Conservation (phyloP, 2,797 vertebrate genomes). For the Rhinichthys osculus region DNA sequence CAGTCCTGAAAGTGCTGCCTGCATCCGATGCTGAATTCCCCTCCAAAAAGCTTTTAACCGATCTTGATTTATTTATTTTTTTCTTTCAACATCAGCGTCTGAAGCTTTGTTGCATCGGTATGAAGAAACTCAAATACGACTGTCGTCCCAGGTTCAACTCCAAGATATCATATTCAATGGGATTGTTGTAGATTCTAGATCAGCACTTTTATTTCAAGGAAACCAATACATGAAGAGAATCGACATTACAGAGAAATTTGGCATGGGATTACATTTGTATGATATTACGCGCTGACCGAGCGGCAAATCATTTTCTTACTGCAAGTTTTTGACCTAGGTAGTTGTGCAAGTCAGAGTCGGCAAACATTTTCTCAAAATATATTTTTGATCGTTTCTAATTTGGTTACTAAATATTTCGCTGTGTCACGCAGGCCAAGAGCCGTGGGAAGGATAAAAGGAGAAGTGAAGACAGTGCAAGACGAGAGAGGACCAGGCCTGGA, state of each 20-base stretch:
- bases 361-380: not conserved
- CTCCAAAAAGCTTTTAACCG: conserved; percentile 39
- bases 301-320: not conserved
- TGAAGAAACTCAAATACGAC: not conserved
- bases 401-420: no score
- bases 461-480: no score
- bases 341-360: not conserved
- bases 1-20: conserved; percentile 29
- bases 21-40: not conserved
- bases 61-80: conserved; percentile 11
- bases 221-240: not conserved
- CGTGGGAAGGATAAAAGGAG: no score
- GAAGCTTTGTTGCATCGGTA: conserved; percentile 16
- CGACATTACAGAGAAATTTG: not conserved
- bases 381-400: not conserved
- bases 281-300: not conserved
- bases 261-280: not conserved
- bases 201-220: not conserved
- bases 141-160: conserved; percentile 5
- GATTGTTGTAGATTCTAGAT: not conserved
- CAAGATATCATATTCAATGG: conserved; percentile 14
- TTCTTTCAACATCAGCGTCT: conserved; percentile 33
- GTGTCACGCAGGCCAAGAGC: no score
- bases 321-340: not conserved
- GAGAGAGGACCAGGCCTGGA: no score